phyloP scores from a whole-genome alignment of 2,888 invertebrate species.

The Tipula lateralis region DNA sequence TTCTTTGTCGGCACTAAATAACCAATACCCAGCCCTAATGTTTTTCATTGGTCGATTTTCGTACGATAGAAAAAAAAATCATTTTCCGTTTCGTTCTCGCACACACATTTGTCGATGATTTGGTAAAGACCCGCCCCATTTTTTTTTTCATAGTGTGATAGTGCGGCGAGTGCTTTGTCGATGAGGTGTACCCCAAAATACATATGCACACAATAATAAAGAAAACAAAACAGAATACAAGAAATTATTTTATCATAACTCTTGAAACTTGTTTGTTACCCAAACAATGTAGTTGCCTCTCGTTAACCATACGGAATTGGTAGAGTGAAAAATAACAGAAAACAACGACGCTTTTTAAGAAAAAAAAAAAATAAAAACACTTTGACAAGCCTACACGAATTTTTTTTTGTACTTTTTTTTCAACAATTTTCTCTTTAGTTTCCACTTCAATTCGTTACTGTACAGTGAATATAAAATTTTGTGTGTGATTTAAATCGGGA shows the following conservation, averaged over 20 bases:
- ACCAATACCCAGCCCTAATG: neutral
- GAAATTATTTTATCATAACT: conserved; percentile 21
- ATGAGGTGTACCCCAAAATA: neutral
- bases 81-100: neutral
- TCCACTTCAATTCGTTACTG: conserved; percentile 1
- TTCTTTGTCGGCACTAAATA: conserved; percentile 29
- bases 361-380: neutral
- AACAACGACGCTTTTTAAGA: neutral
- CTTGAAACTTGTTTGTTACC: conserved; percentile 20
- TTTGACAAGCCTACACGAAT: conserved; percentile 14
- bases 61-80: neutral
- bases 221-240: neutral
- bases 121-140: neutral
- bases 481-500: neutral
- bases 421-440: conserved; percentile 13
- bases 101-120: neutral
- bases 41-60: neutral
- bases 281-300: conserved; percentile 35
- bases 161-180: neutral
- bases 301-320: conserved; percentile 36
- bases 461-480: conserved; percentile 7
- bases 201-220: neutral
- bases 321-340: conserved; percentile 27
- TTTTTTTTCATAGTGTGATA: neutral
- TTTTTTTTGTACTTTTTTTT: neutral